Base-by-base conservation (phyloP, 2,888 invertebrate species). In the Marronus borbonicus region DNA sequence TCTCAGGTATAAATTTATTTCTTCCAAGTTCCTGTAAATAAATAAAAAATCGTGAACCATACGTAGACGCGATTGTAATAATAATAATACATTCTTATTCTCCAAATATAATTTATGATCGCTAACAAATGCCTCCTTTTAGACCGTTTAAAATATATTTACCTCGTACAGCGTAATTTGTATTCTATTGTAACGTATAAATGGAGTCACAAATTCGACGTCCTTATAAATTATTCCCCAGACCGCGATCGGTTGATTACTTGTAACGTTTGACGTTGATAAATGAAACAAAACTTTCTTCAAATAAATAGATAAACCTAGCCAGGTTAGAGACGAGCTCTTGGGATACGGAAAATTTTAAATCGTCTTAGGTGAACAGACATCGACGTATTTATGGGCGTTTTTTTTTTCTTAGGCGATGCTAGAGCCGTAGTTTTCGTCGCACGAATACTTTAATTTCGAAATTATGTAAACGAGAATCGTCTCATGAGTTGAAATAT, bases 211-310 rank as follows among this genome's bases (percentile, higher is more conserved):
- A 69, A 24, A 49, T 69, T 69, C 69, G 28, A 69, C 24, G 69
- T 69, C 14, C 28, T 28, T 69, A 64, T 69, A 52, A 69, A 69
- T 69, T 69, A 69, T 69, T n/a, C 31, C n/a, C 52, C 44, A 12
- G n/a, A 12, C 52, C 52, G 14, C 52, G 52, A 31, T 69, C 69
- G 55, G 44, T 69, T 52, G 69, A 69, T 69, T 69, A 52, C 69
- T 69, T 69, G 52, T 69, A 69, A 69, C 14, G 69, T 52, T 52
- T 52, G 69, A 69, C 69, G 52, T 69, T 69, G 69, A 69, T 69
- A 69, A 52, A 69, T 69, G 69, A 55, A 68, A 69, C 52, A 69
- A 69, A 69, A 31, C 50, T 17, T 58, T 58, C 55, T 58, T 58
- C 20, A 58, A 58, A 58, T 58, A 58, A 58, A 58, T 20, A 20